A percentile compares a stretch with the other conserved stretches of the same genome.
Evolutionary conservation across 2,113 vertebrate species (phyloP).

Genomic region (Trichomycterus rosablanca): DNA sequence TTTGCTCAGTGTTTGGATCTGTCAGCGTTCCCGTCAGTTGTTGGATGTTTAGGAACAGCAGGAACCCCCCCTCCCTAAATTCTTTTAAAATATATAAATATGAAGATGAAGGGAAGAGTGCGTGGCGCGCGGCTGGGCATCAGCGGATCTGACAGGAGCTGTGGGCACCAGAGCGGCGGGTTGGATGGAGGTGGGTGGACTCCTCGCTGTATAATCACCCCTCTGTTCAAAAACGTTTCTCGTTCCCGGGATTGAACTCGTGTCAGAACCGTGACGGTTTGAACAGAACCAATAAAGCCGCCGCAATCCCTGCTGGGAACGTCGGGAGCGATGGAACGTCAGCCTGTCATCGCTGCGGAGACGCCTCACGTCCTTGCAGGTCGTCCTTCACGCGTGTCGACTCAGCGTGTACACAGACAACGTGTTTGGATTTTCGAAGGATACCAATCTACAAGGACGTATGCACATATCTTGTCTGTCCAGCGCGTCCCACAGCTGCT

Average conservation of each 20-base stretch:
- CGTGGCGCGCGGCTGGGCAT: background rate
- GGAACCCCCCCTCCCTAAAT: too few relatives aligned
- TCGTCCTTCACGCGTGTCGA: constrained; percentile 8
- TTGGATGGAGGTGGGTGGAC: background rate
- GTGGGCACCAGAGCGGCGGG: constrained; percentile 4
- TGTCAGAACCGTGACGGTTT: constrained; percentile 27
- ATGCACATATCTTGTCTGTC: too few relatives aligned
- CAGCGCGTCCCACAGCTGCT: too few relatives aligned
- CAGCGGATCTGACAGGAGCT: constrained; percentile 14
- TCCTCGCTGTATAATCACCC: constrained; percentile 27
- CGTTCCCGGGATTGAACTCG: constrained; percentile 31
- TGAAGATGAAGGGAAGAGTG: background rate
- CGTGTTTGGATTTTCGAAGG: too few relatives aligned
- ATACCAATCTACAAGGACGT: too few relatives aligned
- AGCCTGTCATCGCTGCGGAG: constrained; percentile 13
- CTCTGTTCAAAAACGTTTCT: constrained; percentile 20
- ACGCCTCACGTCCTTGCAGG: constrained; percentile 31
- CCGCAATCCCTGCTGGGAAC: background rate
- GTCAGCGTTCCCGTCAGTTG: too few relatives aligned
- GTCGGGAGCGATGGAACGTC: background rate
- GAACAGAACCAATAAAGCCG: constrained; percentile 15
- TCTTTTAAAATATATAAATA: background rate
- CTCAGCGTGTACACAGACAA: too few relatives aligned
- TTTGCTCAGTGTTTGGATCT: too few relatives aligned
- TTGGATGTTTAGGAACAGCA: too few relatives aligned